Conservation (phyloP, 2,113 vertebrate species). For the Bubo bubo region DNA sequence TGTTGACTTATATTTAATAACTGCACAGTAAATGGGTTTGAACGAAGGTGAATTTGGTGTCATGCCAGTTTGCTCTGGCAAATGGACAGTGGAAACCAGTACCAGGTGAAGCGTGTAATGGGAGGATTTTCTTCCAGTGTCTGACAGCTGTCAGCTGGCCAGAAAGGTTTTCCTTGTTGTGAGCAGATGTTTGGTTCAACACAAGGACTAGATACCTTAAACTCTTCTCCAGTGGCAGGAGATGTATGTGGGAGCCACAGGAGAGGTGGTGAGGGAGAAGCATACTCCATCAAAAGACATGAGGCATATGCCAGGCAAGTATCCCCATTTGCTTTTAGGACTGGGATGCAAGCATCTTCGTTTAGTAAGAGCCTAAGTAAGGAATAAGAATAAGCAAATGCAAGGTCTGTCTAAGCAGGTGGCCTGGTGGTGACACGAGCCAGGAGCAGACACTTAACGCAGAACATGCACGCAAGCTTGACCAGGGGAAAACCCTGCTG, state of each 20-base stretch:
- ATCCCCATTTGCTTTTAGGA: neutral
- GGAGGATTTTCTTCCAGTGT: neutral
- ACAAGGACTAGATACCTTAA: neutral
- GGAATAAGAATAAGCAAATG: neutral
- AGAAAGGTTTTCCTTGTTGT: neutral
- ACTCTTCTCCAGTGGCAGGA: neutral
- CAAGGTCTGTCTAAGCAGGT: neutral
- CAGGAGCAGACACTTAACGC: neutral
- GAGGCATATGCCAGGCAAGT: neutral
- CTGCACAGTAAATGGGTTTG: neutral
- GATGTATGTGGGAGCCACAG: fast-evolving
- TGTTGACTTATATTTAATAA: neutral
- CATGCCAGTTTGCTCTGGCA: neutral
- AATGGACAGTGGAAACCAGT: neutral
- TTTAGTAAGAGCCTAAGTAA: neutral
- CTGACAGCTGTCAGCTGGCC: neutral
- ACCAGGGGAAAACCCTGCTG: neutral
- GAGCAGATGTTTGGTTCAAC: neutral
- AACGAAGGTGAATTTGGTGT: neutral
- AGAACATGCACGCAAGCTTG: fast-evolving
- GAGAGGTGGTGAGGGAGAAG: neutral
- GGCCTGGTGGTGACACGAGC: neutral
- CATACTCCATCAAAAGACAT: neutral
- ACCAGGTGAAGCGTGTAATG: neutral
- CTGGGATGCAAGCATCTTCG: fast-evolving